Conservation (phyloP, 2,113 vertebrate species). For the Aldabrachelys gigantea region DNA sequence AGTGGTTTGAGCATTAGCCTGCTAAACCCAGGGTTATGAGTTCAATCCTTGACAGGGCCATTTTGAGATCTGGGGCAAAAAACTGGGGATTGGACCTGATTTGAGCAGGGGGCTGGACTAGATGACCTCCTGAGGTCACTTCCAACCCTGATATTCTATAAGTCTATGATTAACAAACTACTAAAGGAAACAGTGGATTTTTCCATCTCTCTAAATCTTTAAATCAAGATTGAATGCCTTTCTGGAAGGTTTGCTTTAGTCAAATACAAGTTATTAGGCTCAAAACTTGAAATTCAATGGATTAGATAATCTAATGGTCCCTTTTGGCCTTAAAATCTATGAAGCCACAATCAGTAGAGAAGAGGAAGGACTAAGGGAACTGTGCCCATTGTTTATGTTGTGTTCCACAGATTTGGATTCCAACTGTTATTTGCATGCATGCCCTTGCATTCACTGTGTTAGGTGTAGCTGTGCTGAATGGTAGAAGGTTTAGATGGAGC, state of each 20-base stretch:
- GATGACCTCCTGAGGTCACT: too few species aligned
- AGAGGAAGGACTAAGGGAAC: not conserved
- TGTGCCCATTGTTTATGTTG: not conserved
- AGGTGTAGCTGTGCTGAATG: not conserved
- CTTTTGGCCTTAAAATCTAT: not conserved
- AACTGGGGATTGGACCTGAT: too few species aligned
- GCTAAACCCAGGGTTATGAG: too few species aligned
- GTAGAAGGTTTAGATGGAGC: not conserved
- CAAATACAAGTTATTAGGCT: not conserved
- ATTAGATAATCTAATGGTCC: not conserved
- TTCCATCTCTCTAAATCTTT: not conserved
- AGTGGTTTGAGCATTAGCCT: too few species aligned
- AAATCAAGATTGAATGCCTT: not conserved
- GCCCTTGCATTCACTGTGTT: not conserved
- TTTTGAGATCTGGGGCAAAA: too few species aligned
- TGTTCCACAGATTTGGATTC: not conserved
- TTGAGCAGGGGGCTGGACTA: too few species aligned
- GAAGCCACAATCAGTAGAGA: accelerated
- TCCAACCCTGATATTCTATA: not conserved
- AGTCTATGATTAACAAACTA: not conserved
- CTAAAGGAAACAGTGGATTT: not conserved
- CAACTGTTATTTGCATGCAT: not conserved
- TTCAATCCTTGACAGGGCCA: too few species aligned
- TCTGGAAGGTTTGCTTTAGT: not conserved
- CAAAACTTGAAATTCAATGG: not conserved